These are phyloP conservation scores for Pheosia gnoma DNA, from an alignment of 2,888 invertebrate species.

Conservation along the genomic window DNA sequence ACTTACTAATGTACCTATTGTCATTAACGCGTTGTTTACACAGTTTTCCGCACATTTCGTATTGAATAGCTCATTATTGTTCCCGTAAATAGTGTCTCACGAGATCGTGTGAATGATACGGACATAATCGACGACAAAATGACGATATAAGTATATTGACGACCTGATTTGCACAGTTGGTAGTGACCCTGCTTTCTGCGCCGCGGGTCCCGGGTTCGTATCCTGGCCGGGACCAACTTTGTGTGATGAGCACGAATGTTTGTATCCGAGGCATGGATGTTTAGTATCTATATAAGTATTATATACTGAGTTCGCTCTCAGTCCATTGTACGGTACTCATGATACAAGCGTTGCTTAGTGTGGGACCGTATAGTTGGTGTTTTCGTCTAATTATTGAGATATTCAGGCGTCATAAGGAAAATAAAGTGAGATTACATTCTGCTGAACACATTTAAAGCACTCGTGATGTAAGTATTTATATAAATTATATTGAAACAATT, in stretches of 20 bases:
- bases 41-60: conserved; percentile 29
- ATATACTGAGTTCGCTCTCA: no score
- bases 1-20: conserved; percentile 26
- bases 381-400: conserved; percentile 8
- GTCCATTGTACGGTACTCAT: no score
- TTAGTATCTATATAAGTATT: no score
- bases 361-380: no score
- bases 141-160: conserved; percentile 8
- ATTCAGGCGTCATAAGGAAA: not conserved
- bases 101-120: conserved; percentile 41
- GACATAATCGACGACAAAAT: conserved; percentile 6
- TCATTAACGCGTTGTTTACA: conserved; percentile 33
- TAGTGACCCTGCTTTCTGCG: no score
- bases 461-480: conserved; percentile 11
- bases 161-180: no score
- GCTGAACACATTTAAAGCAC: not conserved
- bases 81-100: conserved; percentile 40
- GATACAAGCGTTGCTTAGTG: no score
- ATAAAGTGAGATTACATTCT: conserved; percentile 12
- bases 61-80: conserved; percentile 36
- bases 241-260: no score
- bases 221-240: no score
- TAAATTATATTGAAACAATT: not conserved
- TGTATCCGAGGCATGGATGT: no score
- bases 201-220: no score